These are phyloP conservation scores for Argyresthia goedartella DNA, from an alignment of 2,888 invertebrate genomes.

Conservation along the genomic window DNA sequence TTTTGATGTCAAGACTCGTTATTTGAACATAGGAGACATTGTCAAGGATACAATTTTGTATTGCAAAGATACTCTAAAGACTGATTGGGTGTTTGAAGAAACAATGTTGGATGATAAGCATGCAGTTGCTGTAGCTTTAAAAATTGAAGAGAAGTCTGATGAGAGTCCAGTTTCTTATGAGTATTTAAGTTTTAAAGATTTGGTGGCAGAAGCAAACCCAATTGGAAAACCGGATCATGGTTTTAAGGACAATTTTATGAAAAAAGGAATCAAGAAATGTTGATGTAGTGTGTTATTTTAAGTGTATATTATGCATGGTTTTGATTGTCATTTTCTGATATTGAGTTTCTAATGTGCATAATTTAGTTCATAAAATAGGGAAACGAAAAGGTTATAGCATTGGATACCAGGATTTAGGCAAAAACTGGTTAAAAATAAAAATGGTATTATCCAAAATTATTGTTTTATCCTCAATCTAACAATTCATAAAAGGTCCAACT, in stretches of 20 bases:
- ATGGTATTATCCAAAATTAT: not conserved
- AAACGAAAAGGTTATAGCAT: too few relatives aligned
- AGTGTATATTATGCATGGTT: too few relatives aligned
- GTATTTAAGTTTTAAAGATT: conserved; percentile 69
- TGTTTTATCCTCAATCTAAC: not conserved
- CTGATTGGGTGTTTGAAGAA: conserved; percentile 88
- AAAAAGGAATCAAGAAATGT: conserved; percentile 65
- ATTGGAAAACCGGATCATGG: conserved; percentile 53
- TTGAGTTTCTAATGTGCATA: too few relatives aligned
- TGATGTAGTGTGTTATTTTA: conserved; percentile 13
- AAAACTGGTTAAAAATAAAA: too few relatives aligned
- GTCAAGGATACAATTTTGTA: conserved; percentile 76
- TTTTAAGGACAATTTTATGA: conserved; percentile 71
- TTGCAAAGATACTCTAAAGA: conserved; percentile 66
- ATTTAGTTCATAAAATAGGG: too few relatives aligned
- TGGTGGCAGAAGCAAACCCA: conserved; percentile 67
- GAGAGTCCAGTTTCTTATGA: conserved; percentile 46
- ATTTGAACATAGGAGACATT: conserved; percentile 45
- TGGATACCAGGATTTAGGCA: too few relatives aligned
- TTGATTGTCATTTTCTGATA: too few relatives aligned
- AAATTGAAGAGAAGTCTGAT: conserved; percentile 25
- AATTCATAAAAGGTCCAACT: not conserved
- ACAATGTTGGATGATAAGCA: conserved; percentile 81
- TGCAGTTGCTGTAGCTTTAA: conserved; percentile 81
- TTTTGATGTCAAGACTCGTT: conserved; percentile 75